Base-by-base conservation (phyloP, 2,888 invertebrate species). In the Sphaerophoria taeniata region DNA sequence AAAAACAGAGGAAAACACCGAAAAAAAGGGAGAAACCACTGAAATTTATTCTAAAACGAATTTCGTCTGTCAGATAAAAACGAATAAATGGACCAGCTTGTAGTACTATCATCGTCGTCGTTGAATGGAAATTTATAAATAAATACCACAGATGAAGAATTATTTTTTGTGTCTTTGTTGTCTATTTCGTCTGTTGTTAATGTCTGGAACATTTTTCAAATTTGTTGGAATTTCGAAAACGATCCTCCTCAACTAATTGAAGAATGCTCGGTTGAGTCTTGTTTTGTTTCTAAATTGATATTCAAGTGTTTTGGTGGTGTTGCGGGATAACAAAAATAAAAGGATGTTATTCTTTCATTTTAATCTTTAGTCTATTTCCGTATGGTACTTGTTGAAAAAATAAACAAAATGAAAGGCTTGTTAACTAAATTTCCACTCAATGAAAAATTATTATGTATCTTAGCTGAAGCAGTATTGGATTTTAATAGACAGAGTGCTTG, bases 71-170 rank as follows among this genome's bases (percentile, higher is more conserved):
- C 43, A 65, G 36, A 73, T 24, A 45, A 6, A 61, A 24, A 24
- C 24, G 24, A 24, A 24, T 24, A 24, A 24, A 24, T 55, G 33
- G 31, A 67, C 69, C 61, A 58, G 67, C 16, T 11, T 6, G 7
- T 7, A 9, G 39, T 39, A 58, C 12, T 11, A 39, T 39, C 16
- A 14, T 3, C 9, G 5, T 14, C 2, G 5, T 14, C 12, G 49
- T 47, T 33, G 70, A 78, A 78, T 70, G 34, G 51, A 43, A 74
- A 24, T 65, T 39, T 70, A 83, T 70, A 78, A 78, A 83, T 83
- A 83, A 78, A 69, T 69, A 43, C 74, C 63, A 78, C 56, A 45
- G 56, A 72, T 11, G 51, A 39, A 33, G 65, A 82, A 69, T 51
- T 39, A 53, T 53, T 65, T 45, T 36, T 11, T 47, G 53, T 39